Evolutionary conservation across 1,140 invertebrate genomes (phyloP).

Genomic region (Lordiphosa collinella): DNA sequence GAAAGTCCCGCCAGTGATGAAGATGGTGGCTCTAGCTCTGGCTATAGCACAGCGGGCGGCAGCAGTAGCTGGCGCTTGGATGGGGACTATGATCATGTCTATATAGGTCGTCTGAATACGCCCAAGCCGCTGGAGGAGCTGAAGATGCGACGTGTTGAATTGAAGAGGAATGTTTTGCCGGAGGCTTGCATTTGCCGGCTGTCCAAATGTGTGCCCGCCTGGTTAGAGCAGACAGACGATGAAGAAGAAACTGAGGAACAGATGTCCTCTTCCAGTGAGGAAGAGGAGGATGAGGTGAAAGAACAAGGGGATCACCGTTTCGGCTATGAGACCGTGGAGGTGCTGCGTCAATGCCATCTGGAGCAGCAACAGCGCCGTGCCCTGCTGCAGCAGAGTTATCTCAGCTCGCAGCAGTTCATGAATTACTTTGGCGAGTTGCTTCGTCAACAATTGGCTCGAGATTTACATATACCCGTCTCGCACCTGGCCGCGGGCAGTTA

Average conservation of each 20-base stretch:
- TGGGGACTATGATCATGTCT: slow-evolving; percentile 66
- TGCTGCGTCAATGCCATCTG: slow-evolving; percentile 66
- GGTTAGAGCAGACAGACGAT: slow-evolving; percentile 69
- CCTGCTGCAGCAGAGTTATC: slow-evolving; percentile 79
- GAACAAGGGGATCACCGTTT: slow-evolving; percentile 74
- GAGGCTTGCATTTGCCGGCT: slow-evolving; percentile 52
- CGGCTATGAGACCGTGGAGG: slow-evolving; percentile 58
- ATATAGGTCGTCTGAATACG: slow-evolving; percentile 57
- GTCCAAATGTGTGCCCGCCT: slow-evolving; percentile 47
- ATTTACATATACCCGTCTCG: slow-evolving; percentile 81
- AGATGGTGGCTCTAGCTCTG: slow-evolving; percentile 49
- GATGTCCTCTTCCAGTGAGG: slow-evolving; percentile 48
- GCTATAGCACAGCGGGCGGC: slow-evolving; percentile 56
- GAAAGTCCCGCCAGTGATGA: slow-evolving; percentile 24
- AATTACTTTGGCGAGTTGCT: slow-evolving; percentile 83
- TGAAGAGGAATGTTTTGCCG: slow-evolving; percentile 56
- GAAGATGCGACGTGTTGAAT: slow-evolving; percentile 1
- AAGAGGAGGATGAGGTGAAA: slow-evolving; percentile 78
- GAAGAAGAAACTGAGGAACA: slow-evolving; percentile 55
- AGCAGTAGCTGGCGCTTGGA: slow-evolving; percentile 12
- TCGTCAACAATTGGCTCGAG: slow-evolving; percentile 80
- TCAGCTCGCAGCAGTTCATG: slow-evolving; percentile 84
- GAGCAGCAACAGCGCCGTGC: slow-evolving; percentile 79
- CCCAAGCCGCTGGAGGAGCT: slow-evolving; percentile 58
- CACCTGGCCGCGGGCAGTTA: slow-evolving; percentile 80